phyloP scores from a whole-genome alignment of 2,888 invertebrate species.

The Cotesia congregata region DNA sequence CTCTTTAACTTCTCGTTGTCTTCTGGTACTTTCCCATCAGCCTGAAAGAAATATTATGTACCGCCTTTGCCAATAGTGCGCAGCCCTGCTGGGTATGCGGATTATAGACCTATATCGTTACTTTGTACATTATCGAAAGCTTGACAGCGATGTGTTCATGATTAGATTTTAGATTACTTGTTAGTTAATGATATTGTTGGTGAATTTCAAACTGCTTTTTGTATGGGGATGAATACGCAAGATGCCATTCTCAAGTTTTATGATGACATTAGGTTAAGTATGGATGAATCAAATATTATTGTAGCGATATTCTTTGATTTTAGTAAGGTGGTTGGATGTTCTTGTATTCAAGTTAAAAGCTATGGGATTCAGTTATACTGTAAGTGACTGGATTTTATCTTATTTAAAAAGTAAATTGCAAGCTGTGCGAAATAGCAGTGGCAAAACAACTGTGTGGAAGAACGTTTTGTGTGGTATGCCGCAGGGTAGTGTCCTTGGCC shows the following conservation, averaged over 20 bases:
- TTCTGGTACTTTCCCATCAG: neutral
- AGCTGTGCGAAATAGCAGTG: neutral
- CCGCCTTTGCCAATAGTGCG: neutral
- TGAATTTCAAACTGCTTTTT: constrained; percentile 21
- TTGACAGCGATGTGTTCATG: neutral
- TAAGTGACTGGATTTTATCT: constrained; percentile 15
- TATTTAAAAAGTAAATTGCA: constrained; percentile 21
- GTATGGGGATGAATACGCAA: neutral
- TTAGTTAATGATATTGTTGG: neutral
- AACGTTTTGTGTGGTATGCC: neutral
- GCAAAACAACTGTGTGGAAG: neutral
- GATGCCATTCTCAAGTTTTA: constrained; percentile 22
- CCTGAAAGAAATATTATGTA: neutral
- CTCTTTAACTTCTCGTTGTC: neutral
- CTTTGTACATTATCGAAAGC: constrained; percentile 28
- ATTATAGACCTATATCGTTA: constrained; percentile 35
- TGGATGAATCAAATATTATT: constrained; percentile 22
- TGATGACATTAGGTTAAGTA: constrained; percentile 11
- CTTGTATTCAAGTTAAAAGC: constrained; percentile 12
- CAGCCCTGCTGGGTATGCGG: neutral
- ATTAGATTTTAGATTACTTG: constrained; percentile 3
- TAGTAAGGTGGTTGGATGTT: constrained; percentile 27
- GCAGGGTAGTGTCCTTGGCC: constrained; percentile 20
- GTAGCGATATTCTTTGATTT: constrained; percentile 35
- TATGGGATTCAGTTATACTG: neutral